phyloP scores from a whole-genome alignment of 2,888 invertebrate genomes.

The Hirtodrosophila cameraria region DNA sequence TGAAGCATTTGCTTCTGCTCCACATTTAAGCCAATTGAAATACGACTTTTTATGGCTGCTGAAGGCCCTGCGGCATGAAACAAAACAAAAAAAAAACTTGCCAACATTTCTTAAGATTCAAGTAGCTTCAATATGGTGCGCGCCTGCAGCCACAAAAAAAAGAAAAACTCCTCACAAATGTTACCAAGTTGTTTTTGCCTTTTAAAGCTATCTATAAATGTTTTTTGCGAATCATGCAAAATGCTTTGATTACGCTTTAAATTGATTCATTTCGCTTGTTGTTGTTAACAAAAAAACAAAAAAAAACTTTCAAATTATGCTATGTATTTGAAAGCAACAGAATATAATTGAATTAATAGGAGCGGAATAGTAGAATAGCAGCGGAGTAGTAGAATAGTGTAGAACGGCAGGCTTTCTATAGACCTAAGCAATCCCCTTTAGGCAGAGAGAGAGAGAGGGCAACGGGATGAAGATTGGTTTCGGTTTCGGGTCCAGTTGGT shows the following conservation, averaged over 20 bases:
- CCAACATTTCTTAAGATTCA: constrained; percentile 40
- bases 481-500: constrained; percentile 16
- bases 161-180: constrained; percentile 56
- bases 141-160: constrained; percentile 41
- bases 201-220: constrained; percentile 4
- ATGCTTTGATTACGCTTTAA: constrained; percentile 71
- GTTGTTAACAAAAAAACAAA: background rate
- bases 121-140: constrained; percentile 48
- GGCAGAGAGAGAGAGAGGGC: no score
- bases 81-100: no score
- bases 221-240: constrained; percentile 55
- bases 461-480: background rate
- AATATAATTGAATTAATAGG: constrained; percentile 69
- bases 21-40: constrained; percentile 34
- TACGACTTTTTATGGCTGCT: constrained; percentile 13
- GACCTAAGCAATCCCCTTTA: constrained; percentile 14
- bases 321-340: constrained; percentile 40
- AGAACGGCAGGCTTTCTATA: background rate
- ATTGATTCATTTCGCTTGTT: constrained; percentile 63
- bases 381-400: constrained; percentile 24
- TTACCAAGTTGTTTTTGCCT: constrained; percentile 38
- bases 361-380: constrained; percentile 33
- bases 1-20: background rate
- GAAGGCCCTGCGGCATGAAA: constrained; percentile 33
- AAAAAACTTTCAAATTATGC: constrained; percentile 22